Evolutionary conservation across 2,888 invertebrate genomes (phyloP).

Genomic region (Drosophila anceps): DNA sequence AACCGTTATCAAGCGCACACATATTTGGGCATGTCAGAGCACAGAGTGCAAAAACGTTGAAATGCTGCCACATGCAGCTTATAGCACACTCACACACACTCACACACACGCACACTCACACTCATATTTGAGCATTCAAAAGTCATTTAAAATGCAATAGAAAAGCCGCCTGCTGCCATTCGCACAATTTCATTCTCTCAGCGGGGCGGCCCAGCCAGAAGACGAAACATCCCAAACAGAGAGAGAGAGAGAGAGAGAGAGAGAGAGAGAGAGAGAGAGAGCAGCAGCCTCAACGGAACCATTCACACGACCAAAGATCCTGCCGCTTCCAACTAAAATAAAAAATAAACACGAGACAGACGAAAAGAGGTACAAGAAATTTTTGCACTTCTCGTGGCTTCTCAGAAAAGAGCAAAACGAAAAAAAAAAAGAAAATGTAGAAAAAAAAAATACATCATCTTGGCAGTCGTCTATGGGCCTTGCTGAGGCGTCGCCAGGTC

Average conservation of each 20-base stretch:
- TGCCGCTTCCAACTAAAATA: slow-evolving; percentile 34
- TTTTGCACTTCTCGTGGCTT: slow-evolving; percentile 55
- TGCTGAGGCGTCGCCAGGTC: slow-evolving; percentile 61
- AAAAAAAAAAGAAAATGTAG: slow-evolving; percentile 10
- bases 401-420: slow-evolving; percentile 39
- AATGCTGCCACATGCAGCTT: slow-evolving; percentile 54
- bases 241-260: background rate
- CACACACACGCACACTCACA: slow-evolving; percentile 2
- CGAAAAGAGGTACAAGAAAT: slow-evolving; percentile 52
- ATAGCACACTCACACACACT: slow-evolving; percentile 16
- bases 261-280: background rate
- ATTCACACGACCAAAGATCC: slow-evolving; percentile 61
- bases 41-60: slow-evolving; percentile 38
- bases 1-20: slow-evolving; percentile 55
- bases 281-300: slow-evolving; percentile 27
- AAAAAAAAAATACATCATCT: slow-evolving; percentile 44
- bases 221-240: background rate
- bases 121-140: slow-evolving; percentile 44
- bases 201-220: slow-evolving; percentile 44
- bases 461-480: slow-evolving; percentile 34
- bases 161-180: slow-evolving; percentile 42
- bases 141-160: slow-evolving; percentile 67
- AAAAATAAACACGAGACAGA: slow-evolving; percentile 15
- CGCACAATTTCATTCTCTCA: slow-evolving; percentile 58
- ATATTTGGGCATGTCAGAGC: slow-evolving; percentile 51